Evolutionary conservation across 2,797 vertebrate species (phyloP), one percentile per base, ranked within the genome.

Genomic region (Acipenser oxyrinchus): DNA sequence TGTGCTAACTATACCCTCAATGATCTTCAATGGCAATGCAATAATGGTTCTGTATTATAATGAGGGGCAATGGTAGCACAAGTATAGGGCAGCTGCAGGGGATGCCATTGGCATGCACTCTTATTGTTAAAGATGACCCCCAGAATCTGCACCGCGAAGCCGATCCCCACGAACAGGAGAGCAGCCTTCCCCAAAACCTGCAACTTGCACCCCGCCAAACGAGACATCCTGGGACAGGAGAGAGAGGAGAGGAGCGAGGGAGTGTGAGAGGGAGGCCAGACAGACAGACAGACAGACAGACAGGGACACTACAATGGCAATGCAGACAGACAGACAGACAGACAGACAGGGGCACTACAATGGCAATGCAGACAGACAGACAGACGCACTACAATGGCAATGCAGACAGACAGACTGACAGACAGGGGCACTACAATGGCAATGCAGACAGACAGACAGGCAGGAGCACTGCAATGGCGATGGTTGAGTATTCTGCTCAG

Each of bases 71-170:
- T n/a, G n/a, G n/a, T n/a, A n/a, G n/a, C n/a, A n/a, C n/a, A n/a
- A n/a, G n/a, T n/a, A n/a, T n/a, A n/a, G n/a, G n/a, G n/a, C n/a
- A n/a, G n/a, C n/a, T n/a, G n/a, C n/a, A n/a, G n/a, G n/a, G n/a
- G n/a, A n/a, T n/a, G n/a, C 12, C 8, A 6, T 60, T 18, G 18
- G 49, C 7, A 66, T 48, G 23, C 48, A 70, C 72, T 95, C 94
- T 90, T 93, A 73, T 84, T 94, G 72, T 86, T 92, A 77, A 94
- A 90, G 75, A 92, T 88, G 49, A 88, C 83, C 15, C 90, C 92
- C 69, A 93, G 79, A 64, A 96, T 82, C 81, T 96, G 95, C 49
- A 93, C 82, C 0, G 88, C 85, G 69, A 97, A 90, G 48, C 84
- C 92, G 0, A 94, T 84, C 69, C 86, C 87, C 80, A 90, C 84